Base-by-base conservation (phyloP, 2,797 vertebrate genomes). In the Sardinella longiceps region DNA sequence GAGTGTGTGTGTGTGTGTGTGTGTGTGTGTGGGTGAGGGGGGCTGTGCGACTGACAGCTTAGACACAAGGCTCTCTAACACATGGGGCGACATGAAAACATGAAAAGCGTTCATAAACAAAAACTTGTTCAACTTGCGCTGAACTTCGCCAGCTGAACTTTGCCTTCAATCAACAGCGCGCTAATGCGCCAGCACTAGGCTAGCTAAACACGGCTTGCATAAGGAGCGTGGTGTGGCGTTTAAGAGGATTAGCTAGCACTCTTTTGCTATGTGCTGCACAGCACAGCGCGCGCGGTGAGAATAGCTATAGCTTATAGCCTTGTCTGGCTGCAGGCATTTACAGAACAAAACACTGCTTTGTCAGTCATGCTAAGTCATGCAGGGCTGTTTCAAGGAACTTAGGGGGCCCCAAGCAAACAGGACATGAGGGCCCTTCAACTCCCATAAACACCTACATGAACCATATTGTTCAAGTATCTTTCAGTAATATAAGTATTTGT, bases 61-160 rank as follows among this genome's bases (percentile, higher is more conserved):
- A 74, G 66, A 74, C 66, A 74, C 14, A 74, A 74, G 66, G 39
- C 66, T 74, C 37, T 74, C 66, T 74, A 12, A 12, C 66, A 74
- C 25, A 63, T 63, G 60, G 28, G 60, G 60, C 11, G 25, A 12
- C 25, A 30, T n/a, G n/a, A n/a, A n/a, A 18, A 74, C 66, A 37
- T 28, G 3, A 74, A 30, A 15, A 74, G 66, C 20, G 30, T 74
- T 74, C 18, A 74, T 14, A 18, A 7, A 28, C 14, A 37, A 74
- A 74, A 74, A 74, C 66, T 37, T 37, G 66, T 74, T 74, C 30
- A 74, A 74, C 66, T 39, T 37, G 33, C 30, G 20, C 30, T 74
- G 66, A 74, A 70, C 63, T 30, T 70, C 30, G 28, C 63, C 5
- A 12, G 33, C 63, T 70, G 63, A 70, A 33, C 66, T 74, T 74